Evolutionary conservation across 2,888 invertebrate genomes (phyloP), one percentile per base, ranked within the genome.

Genomic region (Melanotus villosus): DNA sequence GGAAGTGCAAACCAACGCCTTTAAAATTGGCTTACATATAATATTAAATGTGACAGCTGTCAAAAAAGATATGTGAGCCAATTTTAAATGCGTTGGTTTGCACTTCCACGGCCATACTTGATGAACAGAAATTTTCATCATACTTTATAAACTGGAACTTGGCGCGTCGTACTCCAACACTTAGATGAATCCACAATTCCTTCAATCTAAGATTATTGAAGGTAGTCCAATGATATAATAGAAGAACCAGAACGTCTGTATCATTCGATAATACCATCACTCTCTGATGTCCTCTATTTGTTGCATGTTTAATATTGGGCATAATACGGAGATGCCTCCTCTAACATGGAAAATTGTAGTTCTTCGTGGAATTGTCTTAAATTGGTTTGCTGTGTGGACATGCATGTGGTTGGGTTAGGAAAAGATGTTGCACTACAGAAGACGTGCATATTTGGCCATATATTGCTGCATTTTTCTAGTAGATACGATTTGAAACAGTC

Each of bases 401-500:
- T 36, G n/a, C 6, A 36, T 36, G 36, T 36, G 36, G 36, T 36
- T 36, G 36, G 36, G n/a, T 36, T 36, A n/a, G 36, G 36, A 9
- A 36, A 36, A 36, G 36, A 36, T 36, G 36, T 36, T 36, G 9
- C 36, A 36, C 7, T 36, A n/a, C 36, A 36, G 9, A 36, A 36
- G n/a, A 36, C n/a, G 5, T 36, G 36, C 36, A 36, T 36, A n/a
- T 36, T 36, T 36, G 36, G 36, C 36, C 36, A 36, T 36, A 36
- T 7, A 36, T 36, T 36, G 36, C 36, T 36, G 36, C 9, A 36
- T 36, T 36, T n/a, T 36, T 36, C 36, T n/a, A 36, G 36, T 36
- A n/a, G 16, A 43, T 43, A 14, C 16, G 43, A 65, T 30, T 14
- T 63, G 56, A 26, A 30, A 23, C 16, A 10, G 32, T 23, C 38